phyloP scores from a whole-genome alignment of 2,113 vertebrate genomes.

The Peucedramus taeniatus region DNA sequence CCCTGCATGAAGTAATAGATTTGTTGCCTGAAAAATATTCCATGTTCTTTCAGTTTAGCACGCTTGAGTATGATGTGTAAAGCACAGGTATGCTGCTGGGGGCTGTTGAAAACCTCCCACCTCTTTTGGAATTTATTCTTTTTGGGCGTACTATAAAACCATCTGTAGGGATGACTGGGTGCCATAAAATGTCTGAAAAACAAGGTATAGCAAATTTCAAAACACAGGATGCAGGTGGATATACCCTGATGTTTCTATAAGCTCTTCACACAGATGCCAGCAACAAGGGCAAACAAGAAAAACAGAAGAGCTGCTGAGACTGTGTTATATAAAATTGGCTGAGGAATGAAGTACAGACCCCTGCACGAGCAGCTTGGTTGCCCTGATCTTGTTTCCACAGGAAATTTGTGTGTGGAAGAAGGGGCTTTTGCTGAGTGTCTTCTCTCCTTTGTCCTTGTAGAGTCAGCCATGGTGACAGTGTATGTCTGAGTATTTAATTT shows the following conservation, averaged over 20 bases:
- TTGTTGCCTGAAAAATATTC: neutral
- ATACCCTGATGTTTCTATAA: neutral
- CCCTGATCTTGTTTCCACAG: neutral
- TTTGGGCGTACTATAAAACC: neutral
- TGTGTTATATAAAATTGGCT: neutral
- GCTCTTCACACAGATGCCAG: neutral
- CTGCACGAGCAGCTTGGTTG: neutral
- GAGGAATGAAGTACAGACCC: neutral
- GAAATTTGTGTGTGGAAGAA: neutral
- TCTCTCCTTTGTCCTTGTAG: neutral
- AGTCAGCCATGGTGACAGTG: no score
- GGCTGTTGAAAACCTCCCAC: neutral
- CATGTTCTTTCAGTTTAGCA: neutral
- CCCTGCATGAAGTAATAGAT: neutral
- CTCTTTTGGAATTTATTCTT: neutral
- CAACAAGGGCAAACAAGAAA: neutral
- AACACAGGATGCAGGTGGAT: neutral
- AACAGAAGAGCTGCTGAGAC: neutral
- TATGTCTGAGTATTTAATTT: neutral
- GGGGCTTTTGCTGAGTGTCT: neutral
- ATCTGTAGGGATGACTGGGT: neutral
- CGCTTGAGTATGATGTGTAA: neutral
- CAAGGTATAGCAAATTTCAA: neutral
- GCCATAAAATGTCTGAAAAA: neutral
- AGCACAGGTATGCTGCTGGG: neutral